phyloP scores from a whole-genome alignment of 2,888 invertebrate genomes.

The Synergus japonicus region DNA sequence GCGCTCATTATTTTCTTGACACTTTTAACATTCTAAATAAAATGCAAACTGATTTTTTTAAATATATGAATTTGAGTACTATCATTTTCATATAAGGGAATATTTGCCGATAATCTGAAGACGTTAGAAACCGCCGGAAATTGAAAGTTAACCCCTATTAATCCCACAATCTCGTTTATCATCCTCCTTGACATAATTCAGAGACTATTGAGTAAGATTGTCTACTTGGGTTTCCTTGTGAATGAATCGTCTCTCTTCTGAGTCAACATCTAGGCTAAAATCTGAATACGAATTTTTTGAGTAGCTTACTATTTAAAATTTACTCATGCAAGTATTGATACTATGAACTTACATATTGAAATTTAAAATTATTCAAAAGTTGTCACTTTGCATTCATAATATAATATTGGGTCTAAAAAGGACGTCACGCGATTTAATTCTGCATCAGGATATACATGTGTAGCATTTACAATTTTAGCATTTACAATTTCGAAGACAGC shows the following conservation, averaged over 20 bases:
- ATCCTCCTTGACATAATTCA: conserved; percentile 34
- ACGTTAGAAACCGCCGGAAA: conserved; percentile 42
- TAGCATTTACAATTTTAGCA: background rate
- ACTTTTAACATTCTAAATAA: too few species aligned
- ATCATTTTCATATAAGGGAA: background rate
- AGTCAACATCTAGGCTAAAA: background rate
- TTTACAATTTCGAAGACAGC: background rate
- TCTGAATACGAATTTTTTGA: background rate
- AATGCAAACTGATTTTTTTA: background rate
- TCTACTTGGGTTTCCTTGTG: conserved; percentile 6
- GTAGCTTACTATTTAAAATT: too few species aligned
- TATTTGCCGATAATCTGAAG: conserved; percentile 21
- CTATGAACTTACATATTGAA: background rate
- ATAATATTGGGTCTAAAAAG: too few species aligned
- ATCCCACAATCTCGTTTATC: conserved; percentile 25
- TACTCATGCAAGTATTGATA: too few species aligned
- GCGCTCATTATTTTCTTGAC: background rate
- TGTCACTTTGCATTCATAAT: too few species aligned
- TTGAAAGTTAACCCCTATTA: conserved; percentile 46
- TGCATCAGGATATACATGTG: background rate
- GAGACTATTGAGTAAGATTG: conserved; percentile 23
- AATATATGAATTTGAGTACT: background rate
- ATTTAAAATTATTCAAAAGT: too few species aligned
- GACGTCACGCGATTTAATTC: too few species aligned
- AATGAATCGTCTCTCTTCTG: conserved; percentile 24